Evolutionary conservation across 2,113 vertebrate genomes (phyloP).

Genomic region (Raphicerus campestris): DNA sequence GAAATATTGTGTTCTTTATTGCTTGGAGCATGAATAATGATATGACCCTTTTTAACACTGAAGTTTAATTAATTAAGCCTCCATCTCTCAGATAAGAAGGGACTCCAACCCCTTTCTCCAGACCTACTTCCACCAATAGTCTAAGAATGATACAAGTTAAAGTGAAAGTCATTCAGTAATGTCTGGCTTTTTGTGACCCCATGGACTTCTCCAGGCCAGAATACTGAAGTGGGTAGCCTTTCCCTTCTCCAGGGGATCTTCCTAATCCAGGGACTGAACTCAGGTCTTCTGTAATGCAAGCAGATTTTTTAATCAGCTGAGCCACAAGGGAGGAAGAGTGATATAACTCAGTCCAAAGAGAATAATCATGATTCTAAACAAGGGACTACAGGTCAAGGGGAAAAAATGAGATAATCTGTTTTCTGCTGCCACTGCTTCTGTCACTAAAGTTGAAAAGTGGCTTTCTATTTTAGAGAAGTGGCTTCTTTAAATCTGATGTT

Average conservation of each 20-base stretch:
- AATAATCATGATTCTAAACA: neutral
- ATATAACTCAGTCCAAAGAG: neutral
- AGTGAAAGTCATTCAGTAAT: neutral
- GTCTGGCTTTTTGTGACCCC: neutral
- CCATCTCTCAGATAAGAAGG: neutral
- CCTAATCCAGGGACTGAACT: accelerated
- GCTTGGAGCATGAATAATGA: neutral
- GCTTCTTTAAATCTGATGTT: neutral
- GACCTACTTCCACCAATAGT: neutral
- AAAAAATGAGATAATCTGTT: neutral
- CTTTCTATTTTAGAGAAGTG: neutral
- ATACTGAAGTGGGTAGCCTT: neutral
- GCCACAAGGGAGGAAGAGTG: neutral
- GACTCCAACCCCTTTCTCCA: neutral
- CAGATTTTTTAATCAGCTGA: neutral
- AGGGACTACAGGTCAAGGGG: accelerated
- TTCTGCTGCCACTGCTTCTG: neutral
- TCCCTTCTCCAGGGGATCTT: neutral
- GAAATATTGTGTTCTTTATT: neutral
- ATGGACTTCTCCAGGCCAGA: neutral
- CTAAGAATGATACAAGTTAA: neutral
- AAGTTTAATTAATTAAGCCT: neutral
- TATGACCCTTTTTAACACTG: neutral
- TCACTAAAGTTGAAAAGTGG: neutral
- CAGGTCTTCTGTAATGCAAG: neutral